Base-by-base conservation (phyloP, 1,140 invertebrate species). In the Vanessa tameamea region DNA sequence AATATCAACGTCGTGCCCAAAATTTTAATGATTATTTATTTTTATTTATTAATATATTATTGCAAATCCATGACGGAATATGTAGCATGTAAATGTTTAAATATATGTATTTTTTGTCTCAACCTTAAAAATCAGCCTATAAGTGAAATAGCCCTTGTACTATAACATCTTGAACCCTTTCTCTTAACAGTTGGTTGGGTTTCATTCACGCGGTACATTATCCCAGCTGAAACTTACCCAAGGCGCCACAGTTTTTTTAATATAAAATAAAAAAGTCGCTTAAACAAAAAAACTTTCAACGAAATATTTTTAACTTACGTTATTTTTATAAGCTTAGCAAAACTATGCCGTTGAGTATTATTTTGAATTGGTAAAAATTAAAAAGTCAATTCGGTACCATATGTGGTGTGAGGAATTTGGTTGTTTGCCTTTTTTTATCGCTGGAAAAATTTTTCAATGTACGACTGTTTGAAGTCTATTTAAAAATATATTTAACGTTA, bases 151-250 rank as follows among this genome's bases (percentile, higher is more conserved):
- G 14, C 14, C 26, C 55, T 59, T 64, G 51, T 20, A 14, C 53
- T 47, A 61, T 63, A 66, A 73, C 48, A 51, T 71, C 51, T 20
- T 55, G 73, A 81, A 81, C 78, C 80, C 80, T 76, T 81, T 81
- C 73, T 73, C 64, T 70, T 64, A 73, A 79, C 75, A 81, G 70
- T 73, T 67, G 78, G 75, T 69, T 77, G 75, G 78, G 66, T 77
- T 68, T 76, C 73, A 79, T 64, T 76, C 75, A 81, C 55, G 70
- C 80, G 76, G 55, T 57, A 61, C 73, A 69, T 55, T 51, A 69
- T 70, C 64, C 47, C 72, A 79, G 59, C 76, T 78, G 76, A 67
- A 75, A 68, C 50, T 64, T 65, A 55, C 51, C 47, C 57, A 55
- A 64, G 76, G 76, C 76, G 72, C 76, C 76, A 68, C 53, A 50